These are phyloP conservation scores for Centropus bengalensis DNA, from an alignment of 2,113 vertebrate genomes.

Conservation along the genomic window DNA sequence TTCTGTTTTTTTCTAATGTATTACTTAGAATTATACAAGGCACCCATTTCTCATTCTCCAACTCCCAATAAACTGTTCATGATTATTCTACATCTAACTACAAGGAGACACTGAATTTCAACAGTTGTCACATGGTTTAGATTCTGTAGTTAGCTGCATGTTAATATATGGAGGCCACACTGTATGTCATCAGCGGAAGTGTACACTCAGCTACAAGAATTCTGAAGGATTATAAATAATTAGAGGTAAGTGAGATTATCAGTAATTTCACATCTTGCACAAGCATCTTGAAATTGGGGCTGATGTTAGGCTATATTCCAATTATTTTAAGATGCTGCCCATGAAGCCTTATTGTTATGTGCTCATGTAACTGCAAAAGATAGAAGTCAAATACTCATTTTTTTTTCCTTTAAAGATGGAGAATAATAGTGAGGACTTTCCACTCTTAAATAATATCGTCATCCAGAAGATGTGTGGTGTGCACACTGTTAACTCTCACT, in stretches of 20 bases:
- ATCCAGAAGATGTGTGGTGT: neutral
- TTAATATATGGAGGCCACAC: neutral
- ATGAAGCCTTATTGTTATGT: neutral
- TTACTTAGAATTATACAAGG: neutral
- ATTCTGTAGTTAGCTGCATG: neutral
- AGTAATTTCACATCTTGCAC: neutral
- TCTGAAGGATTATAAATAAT: neutral
- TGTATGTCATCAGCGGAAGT: neutral
- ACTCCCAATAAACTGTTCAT: neutral
- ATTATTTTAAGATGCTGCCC: neutral
- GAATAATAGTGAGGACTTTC: neutral
- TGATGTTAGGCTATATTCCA: neutral
- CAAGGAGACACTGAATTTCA: neutral
- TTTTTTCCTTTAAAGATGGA: neutral
- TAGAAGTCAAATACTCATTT: neutral
- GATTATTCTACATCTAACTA: neutral
- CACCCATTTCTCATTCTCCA: neutral
- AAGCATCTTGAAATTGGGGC: neutral
- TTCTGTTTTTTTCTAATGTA: neutral
- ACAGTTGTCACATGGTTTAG: neutral
- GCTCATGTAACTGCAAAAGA: neutral
- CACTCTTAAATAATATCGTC: neutral
- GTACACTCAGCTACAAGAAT: neutral
- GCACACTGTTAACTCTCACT: neutral
- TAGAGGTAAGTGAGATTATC: neutral